Conservation (phyloP, 2,888 invertebrate genomes). For the Caenorhabditis doughertyi region DNA sequence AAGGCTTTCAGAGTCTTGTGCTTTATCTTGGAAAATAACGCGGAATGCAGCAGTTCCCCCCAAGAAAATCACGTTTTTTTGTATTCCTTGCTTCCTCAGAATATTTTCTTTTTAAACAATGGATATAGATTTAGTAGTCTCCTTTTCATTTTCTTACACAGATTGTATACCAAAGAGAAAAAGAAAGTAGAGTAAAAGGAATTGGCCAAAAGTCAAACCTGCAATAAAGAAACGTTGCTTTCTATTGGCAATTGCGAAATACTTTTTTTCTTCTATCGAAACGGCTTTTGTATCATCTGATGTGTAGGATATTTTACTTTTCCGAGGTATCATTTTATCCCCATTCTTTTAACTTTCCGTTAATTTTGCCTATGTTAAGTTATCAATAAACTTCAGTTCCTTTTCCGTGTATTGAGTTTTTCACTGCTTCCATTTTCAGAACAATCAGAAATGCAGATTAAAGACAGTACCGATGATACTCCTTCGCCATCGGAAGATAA, state of each 20-base stretch:
- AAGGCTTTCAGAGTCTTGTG: constrained; percentile 3
- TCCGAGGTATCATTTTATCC: not conserved
- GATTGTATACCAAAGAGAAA: not conserved
- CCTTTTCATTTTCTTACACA: not conserved
- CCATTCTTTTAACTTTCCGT: not conserved
- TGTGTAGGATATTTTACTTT: not conserved
- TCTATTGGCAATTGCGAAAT: not conserved
- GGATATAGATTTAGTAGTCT: not conserved
- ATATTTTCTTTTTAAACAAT: not conserved
- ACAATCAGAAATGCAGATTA: constrained; percentile 39
- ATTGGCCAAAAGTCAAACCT: not conserved
- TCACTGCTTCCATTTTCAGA: not conserved
- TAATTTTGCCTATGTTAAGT: not conserved
- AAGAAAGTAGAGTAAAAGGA: not conserved
- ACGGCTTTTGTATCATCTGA: not conserved
- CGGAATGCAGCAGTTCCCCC: not conserved
- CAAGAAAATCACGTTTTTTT: not conserved
- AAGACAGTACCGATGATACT: constrained; percentile 21
- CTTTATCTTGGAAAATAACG: not conserved
- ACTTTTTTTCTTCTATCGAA: not conserved
- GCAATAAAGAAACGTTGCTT: not conserved
- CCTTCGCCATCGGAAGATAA: constrained; percentile 27
- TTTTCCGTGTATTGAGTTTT: not conserved
- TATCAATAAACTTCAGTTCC: not conserved
- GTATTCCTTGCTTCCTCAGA: not conserved